A percentile compares a stretch with the other conserved stretches of the same genome.
Conservation (phyloP, 2,113 vertebrate genomes). For the Hippotragus niger region DNA sequence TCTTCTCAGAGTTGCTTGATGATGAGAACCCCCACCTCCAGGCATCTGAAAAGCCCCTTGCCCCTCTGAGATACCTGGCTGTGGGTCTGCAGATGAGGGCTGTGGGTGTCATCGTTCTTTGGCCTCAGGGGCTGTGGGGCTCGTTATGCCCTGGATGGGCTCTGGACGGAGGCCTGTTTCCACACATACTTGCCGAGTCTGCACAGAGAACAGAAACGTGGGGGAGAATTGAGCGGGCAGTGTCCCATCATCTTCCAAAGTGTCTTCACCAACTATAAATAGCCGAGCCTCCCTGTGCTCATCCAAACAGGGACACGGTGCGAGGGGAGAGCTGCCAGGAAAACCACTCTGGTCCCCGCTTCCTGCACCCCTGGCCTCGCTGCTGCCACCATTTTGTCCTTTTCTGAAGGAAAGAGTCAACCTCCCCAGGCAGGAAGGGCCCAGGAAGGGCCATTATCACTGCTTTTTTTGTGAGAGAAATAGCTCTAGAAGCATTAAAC, state of each 20-base stretch:
- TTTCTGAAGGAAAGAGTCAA: not conserved
- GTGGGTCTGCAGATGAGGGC: not conserved
- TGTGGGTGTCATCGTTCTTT: not conserved
- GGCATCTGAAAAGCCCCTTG: not conserved
- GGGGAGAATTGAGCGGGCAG: constrained; percentile 22
- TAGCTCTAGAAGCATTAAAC: not conserved
- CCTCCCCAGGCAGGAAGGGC: not conserved
- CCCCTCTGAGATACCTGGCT: not conserved
- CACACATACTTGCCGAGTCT: not conserved
- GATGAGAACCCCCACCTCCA: not conserved
- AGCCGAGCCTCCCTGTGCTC: constrained; percentile 56
- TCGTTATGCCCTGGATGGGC: not conserved
- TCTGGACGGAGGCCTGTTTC: not conserved
- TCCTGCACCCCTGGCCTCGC: not conserved
- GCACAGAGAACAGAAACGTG: not conserved
- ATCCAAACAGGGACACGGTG: not conserved
- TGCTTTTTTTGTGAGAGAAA: not conserved
- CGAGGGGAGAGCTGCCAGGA: not conserved
- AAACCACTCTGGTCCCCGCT: not conserved
- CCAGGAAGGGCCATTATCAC: not conserved
- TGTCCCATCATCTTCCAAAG: constrained; percentile 38
- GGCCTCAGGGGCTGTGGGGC: not conserved
- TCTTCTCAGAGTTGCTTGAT: not conserved
- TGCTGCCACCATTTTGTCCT: not conserved
- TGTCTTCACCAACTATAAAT: constrained; percentile 62